Evolutionary conservation across 2,888 invertebrate genomes (phyloP).

Genomic region (Thumatha senex): DNA sequence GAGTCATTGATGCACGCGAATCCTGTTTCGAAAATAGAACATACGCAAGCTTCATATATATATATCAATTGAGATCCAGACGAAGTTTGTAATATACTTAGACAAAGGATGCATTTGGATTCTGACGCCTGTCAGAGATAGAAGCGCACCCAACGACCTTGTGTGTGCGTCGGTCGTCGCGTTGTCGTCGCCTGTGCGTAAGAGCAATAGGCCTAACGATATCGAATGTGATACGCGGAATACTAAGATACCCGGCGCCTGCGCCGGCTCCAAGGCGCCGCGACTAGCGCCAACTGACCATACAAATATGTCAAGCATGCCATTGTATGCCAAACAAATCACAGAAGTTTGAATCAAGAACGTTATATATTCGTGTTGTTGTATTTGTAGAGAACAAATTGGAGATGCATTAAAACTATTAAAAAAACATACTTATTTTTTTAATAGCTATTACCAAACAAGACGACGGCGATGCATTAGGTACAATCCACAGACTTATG

Average conservation of each 20-base stretch:
- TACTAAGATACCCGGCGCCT: conserved; percentile 60
- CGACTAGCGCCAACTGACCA: conserved; percentile 38
- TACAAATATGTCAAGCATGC: conserved; percentile 56
- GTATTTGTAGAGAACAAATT: too few relatives aligned
- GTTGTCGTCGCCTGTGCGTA: conserved; percentile 42
- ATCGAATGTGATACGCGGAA: conserved; percentile 52
- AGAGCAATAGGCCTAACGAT: conserved; percentile 42
- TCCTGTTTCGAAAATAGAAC: conserved; percentile 61
- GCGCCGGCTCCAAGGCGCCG: conserved; percentile 55
- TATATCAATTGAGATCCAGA: conserved; percentile 16
- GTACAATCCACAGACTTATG: conserved; percentile 13
- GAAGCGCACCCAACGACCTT: conserved; percentile 74
- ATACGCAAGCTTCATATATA: conserved; percentile 49
- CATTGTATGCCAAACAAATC: conserved; percentile 56
- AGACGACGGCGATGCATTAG: too few relatives aligned
- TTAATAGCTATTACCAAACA: not conserved
- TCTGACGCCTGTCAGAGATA: conserved; percentile 66
- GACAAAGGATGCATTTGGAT: conserved; percentile 38
- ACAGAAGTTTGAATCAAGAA: conserved; percentile 31
- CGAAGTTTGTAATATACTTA: conserved; percentile 35
- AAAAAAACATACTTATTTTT: not conserved
- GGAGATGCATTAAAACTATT: not conserved
- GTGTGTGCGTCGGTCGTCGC: conserved; percentile 59
- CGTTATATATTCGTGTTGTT: too few relatives aligned
- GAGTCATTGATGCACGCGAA: conserved; percentile 61